Percentiles rank a stretch among this genome's conserved stretches.
These are phyloP conservation scores for Charadrius vociferus DNA, from an alignment of 2,113 vertebrate genomes.

Conservation along the genomic window DNA sequence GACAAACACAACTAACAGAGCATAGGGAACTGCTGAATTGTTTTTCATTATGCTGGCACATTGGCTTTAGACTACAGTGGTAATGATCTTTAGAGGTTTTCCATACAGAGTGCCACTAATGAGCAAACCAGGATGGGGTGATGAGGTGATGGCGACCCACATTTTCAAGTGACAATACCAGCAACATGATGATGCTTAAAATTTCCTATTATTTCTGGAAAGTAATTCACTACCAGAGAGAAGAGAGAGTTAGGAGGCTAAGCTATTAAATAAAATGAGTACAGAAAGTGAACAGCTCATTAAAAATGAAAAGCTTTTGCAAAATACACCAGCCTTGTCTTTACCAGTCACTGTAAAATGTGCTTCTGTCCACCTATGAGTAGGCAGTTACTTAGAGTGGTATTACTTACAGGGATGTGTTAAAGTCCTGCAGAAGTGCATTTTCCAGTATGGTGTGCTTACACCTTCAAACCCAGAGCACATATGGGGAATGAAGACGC, in stretches of 20 bases:
- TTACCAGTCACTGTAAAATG: neutral
- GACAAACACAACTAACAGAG: conserved; percentile 87
- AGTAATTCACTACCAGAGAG: conserved; percentile 21
- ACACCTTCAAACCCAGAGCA: neutral
- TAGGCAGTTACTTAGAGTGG: neutral
- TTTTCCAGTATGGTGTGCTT: neutral
- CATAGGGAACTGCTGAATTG: conserved; percentile 83
- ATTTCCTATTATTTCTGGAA: conserved; percentile 63
- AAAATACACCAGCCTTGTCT: conserved; percentile 18
- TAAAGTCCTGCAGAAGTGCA: neutral
- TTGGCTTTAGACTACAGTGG: conserved; percentile 77
- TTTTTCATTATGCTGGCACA: conserved; percentile 87
- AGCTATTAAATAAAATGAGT: conserved; percentile 56
- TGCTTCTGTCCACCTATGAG: neutral
- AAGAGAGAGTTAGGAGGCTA: conserved; percentile 3
- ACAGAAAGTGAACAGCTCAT: conserved; percentile 42
- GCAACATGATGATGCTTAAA: conserved; percentile 41
- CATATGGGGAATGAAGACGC: neutral
- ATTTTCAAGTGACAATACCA: conserved; percentile 54
- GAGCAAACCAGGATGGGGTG: conserved; percentile 60
- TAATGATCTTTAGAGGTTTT: conserved; percentile 86
- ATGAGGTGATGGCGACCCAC: conserved; percentile 47
- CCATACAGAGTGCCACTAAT: conserved; percentile 77
- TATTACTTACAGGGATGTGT: neutral
- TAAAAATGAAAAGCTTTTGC: conserved; percentile 52